Percentiles rank a stretch among this genome's conserved stretches.
Evolutionary conservation across 2,797 vertebrate genomes (phyloP).

Genomic region (Crenichthys baileyi): DNA sequence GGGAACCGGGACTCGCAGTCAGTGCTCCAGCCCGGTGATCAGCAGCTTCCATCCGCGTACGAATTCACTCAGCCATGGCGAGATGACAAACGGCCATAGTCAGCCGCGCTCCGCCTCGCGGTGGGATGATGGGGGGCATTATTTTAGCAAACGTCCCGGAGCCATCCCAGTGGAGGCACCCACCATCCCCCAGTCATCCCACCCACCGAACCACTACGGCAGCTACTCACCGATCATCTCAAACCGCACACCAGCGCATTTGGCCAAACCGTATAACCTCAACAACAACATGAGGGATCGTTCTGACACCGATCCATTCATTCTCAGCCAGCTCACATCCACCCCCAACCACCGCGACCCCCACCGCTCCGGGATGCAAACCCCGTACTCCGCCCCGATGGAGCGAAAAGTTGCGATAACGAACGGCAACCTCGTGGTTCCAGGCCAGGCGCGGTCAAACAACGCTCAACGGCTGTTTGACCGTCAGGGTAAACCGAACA

Average conservation of each 20-base stretch:
- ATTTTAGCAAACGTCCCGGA: slow-evolving; percentile 67
- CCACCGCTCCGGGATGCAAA: slow-evolving; percentile 11
- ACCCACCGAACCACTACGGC: slow-evolving; percentile 57
- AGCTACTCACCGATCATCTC: slow-evolving; percentile 79
- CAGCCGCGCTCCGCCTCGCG: slow-evolving; percentile 42
- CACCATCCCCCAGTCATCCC: slow-evolving; percentile 38
- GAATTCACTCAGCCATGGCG: slow-evolving; percentile 81
- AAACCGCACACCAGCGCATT: slow-evolving; percentile 52
- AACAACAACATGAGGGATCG: slow-evolving; percentile 82
- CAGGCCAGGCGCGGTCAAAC: slow-evolving; percentile 72
- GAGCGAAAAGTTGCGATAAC: slow-evolving; percentile 64
- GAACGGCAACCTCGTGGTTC: slow-evolving; percentile 67
- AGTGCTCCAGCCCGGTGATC: slow-evolving; percentile 85
- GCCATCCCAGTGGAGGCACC: slow-evolving; percentile 19
- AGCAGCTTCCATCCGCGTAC: slow-evolving; percentile 84
- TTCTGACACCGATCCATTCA: slow-evolving; percentile 92
- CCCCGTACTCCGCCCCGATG: slow-evolving; percentile 64
- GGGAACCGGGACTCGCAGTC: slow-evolving; percentile 81
- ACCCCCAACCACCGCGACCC: slow-evolving; percentile 66
- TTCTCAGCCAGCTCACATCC: slow-evolving; percentile 86
- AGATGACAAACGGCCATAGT: slow-evolving; percentile 74
- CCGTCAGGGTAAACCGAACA: slow-evolving; percentile 56
- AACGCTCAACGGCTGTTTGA: slow-evolving; percentile 69
- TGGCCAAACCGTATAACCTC: slow-evolving; percentile 67
- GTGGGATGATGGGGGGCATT: slow-evolving; percentile 69